These are phyloP conservation scores for Drosophila vallismaia DNA, from an alignment of 2,888 invertebrate species.

Conservation along the genomic window DNA sequence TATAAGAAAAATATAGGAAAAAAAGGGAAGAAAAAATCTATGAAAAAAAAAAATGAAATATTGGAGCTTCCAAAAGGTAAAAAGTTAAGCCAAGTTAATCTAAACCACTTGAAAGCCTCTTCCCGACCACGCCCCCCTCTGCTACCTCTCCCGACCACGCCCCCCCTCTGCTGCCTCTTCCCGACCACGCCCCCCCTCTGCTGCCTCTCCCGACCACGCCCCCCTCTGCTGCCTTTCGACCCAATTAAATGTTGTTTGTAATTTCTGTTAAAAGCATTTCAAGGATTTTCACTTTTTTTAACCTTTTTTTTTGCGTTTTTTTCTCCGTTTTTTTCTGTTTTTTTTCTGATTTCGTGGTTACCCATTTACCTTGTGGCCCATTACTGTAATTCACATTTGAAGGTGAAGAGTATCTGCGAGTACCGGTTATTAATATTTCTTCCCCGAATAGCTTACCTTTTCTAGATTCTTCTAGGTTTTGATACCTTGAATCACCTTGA, in stretches of 20 bases:
- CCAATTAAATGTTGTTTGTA: slow-evolving; percentile 56
- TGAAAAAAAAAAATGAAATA: too few species aligned
- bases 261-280: slow-evolving; percentile 64
- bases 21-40: too few species aligned
- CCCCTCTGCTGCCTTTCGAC: slow-evolving; percentile 20
- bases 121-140: not conserved
- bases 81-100: slow-evolving; percentile 18
- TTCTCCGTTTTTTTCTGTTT: too few species aligned
- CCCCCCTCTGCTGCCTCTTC: not conserved
- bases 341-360: too few species aligned
- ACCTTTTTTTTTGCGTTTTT: slow-evolving; percentile 3
- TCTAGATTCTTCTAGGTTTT: too few species aligned
- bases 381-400: slow-evolving; percentile 29
- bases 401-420: not conserved
- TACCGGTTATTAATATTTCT: not conserved
- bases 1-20: too few species aligned
- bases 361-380: slow-evolving; percentile 22
- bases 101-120: not conserved
- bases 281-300: slow-evolving; percentile 44
- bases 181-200: not conserved
- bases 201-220: not conserved
- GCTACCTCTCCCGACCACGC: slow-evolving; percentile 4
- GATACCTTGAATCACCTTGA: too few species aligned
- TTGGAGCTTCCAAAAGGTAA: too few species aligned
- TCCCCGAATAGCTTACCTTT: too few species aligned